Percentiles rank a stretch among this genome's conserved stretches.
These are phyloP conservation scores for Aeoliscus strigatus DNA, from an alignment of 2,797 vertebrate genomes.

Conservation along the genomic window DNA sequence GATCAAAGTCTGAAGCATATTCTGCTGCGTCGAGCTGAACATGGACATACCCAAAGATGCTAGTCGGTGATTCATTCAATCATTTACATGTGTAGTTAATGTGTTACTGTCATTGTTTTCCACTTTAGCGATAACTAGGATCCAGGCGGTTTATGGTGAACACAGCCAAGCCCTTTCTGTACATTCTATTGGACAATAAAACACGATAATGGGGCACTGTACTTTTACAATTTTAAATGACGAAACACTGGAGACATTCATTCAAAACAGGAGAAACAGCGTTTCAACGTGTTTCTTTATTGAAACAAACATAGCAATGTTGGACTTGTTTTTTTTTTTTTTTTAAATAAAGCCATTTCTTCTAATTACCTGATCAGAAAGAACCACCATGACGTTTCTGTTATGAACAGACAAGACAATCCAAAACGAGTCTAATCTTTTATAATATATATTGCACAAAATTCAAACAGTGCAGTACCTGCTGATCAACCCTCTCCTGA, in stretches of 20 bases:
- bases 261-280: slow-evolving; percentile 19
- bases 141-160: slow-evolving; percentile 28
- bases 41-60: slow-evolving; percentile 27
- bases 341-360: slow-evolving; percentile 22
- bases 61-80: slow-evolving; percentile 51
- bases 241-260: slow-evolving; percentile 6
- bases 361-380: slow-evolving; percentile 19
- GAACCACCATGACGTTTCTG: slow-evolving; percentile 18
- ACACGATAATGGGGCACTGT: slow-evolving; percentile 1
- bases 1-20: slow-evolving; percentile 73
- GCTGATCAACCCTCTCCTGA: slow-evolving; percentile 31
- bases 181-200: slow-evolving; percentile 48
- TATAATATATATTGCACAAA: slow-evolving; percentile 70
- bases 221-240: slow-evolving; percentile 39
- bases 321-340: slow-evolving; percentile 8
- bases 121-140: slow-evolving; percentile 17
- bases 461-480: slow-evolving; percentile 47
- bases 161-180: slow-evolving; percentile 18
- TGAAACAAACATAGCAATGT: slow-evolving; percentile 51
- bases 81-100: slow-evolving; percentile 75
- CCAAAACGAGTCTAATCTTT: slow-evolving; percentile 36
- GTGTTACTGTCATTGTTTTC: slow-evolving; percentile 59
- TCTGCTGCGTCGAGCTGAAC: slow-evolving; percentile 34
- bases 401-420: slow-evolving; percentile 38
- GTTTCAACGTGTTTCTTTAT: slow-evolving; percentile 60